Percentiles rank a stretch among this genome's conserved stretches.
Evolutionary conservation across 2,797 vertebrate species (phyloP).

Genomic region (Lepilemur ruficaudatus): DNA sequence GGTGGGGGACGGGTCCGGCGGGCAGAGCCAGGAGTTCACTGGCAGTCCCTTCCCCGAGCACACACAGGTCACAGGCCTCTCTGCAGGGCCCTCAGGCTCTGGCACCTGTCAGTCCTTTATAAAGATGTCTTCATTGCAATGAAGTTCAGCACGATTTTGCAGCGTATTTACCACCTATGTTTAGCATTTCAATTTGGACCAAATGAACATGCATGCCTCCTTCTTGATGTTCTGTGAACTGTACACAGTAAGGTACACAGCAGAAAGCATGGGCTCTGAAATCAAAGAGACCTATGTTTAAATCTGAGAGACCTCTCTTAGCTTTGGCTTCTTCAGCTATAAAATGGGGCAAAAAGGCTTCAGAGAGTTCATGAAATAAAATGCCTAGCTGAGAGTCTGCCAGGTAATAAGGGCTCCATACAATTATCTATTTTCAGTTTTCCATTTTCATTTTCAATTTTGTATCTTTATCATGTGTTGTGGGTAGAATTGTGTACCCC

Average conservation of each 20-base stretch:
- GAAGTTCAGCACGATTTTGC: not conserved
- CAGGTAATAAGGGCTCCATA: not conserved
- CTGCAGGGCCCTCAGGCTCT: not conserved
- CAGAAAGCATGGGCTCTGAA: not conserved
- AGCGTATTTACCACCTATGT: not conserved
- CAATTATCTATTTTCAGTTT: not conserved
- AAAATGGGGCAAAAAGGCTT: not conserved
- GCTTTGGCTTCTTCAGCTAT: not conserved
- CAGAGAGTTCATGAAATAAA: not conserved
- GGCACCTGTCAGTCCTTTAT: not conserved
- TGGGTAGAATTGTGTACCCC: not conserved
- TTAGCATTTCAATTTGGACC: not conserved
- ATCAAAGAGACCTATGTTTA: not conserved
- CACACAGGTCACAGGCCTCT: not conserved
- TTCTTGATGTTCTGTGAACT: not conserved
- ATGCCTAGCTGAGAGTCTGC: not conserved
- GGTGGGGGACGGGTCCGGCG: fast-evolving
- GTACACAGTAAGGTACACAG: not conserved
- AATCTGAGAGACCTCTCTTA: not conserved
- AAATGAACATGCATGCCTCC: not conserved
- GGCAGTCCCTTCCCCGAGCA: not conserved
- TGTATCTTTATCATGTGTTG: not conserved
- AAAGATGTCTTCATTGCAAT: not conserved
- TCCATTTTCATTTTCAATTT: not conserved
- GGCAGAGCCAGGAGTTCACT: not conserved